Conservation (phyloP, 2,797 vertebrate species). For the Scomberomorus guttatus region DNA sequence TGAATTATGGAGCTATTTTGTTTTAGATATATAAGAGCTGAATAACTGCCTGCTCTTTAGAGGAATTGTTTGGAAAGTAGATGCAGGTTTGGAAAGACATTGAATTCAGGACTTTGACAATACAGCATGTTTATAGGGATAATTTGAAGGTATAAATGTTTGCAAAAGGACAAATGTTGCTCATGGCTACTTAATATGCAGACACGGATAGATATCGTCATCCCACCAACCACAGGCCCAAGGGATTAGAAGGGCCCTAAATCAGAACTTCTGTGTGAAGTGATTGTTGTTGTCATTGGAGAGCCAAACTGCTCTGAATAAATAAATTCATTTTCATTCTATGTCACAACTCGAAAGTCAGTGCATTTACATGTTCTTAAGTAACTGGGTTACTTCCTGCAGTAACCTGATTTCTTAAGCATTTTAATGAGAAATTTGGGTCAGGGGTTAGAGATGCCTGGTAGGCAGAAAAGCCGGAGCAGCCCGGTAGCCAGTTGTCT, state of each 20-base stretch:
- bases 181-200: not conserved
- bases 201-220: not conserved
- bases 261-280: not conserved
- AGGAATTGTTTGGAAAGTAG: not conserved
- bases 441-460: not conserved
- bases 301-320: not conserved
- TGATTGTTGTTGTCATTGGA: not conserved
- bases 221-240: not conserved
- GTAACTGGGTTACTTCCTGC: not conserved
- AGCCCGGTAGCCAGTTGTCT: not conserved
- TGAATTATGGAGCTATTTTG: conserved; percentile 30
- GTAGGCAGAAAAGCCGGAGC: no score
- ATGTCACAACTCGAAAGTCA: not conserved
- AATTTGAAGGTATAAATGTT: not conserved
- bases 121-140: not conserved
- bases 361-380: not conserved
- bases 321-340: no score
- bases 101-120: not conserved
- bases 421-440: not conserved
- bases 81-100: not conserved
- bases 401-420: not conserved
- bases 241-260: not conserved
- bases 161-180: not conserved
- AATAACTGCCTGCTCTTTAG: not conserved
- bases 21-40: not conserved